These are phyloP conservation scores for Macquaria ambigua DNA, from an alignment of 2,113 vertebrate species.

Conservation along the genomic window DNA sequence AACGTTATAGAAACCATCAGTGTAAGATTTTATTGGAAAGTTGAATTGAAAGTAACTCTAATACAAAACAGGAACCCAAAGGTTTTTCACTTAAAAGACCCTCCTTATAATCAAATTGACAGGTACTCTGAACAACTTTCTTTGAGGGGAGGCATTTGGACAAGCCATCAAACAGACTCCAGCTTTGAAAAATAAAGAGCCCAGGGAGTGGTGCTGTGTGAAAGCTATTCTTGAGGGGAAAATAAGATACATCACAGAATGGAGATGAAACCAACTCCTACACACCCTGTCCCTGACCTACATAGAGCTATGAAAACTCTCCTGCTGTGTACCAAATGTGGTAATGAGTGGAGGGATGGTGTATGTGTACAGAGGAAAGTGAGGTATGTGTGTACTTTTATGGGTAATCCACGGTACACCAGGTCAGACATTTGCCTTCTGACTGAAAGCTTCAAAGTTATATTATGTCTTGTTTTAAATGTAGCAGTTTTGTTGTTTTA, in stretches of 20 bases:
- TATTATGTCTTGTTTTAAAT: slow-evolving; percentile 1
- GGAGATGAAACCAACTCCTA: slow-evolving; percentile 74
- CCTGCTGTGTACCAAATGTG: slow-evolving; percentile 50
- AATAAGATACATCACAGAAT: slow-evolving; percentile 69
- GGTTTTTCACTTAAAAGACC: slow-evolving; percentile 20
- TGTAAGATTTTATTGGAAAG: slow-evolving; percentile 1
- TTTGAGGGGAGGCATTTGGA: slow-evolving; percentile 55
- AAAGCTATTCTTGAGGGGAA: slow-evolving; percentile 71
- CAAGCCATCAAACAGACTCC: slow-evolving; percentile 62
- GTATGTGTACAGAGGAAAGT: slow-evolving; percentile 11
- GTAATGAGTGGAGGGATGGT: slow-evolving; percentile 56
- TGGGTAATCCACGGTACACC: not conserved
- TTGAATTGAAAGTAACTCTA: not conserved
- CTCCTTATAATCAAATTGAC: slow-evolving; percentile 25
- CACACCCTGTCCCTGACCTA: slow-evolving; percentile 80
- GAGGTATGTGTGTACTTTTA: slow-evolving; percentile 7
- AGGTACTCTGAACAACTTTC: slow-evolving; percentile 47
- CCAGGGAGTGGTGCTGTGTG: slow-evolving; percentile 48
- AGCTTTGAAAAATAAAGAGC: slow-evolving; percentile 68
- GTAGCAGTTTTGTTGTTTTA: not conserved
- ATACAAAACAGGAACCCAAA: not conserved
- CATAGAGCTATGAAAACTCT: slow-evolving; percentile 68
- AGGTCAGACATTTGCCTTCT: not conserved
- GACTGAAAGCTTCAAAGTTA: not conserved
- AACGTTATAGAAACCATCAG: not conserved